Base-by-base conservation (phyloP, 1,140 invertebrate species). In the Scaptomyza hsui region DNA sequence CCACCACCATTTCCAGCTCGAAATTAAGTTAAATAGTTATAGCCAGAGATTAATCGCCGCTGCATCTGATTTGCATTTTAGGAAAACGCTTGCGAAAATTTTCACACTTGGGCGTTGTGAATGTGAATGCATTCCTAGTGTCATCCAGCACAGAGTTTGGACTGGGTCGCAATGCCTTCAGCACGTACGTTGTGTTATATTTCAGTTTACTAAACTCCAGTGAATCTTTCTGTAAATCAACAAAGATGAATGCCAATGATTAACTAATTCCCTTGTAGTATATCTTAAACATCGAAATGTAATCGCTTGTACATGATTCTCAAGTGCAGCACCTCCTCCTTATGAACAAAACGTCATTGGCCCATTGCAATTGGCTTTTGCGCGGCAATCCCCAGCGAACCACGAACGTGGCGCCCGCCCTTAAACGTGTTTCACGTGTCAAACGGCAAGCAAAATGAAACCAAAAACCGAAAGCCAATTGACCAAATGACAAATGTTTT, bases 91-190 rank as follows among this genome's bases (percentile, higher is more conserved):
- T 89, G 9, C 73, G 74, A 44, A 89, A 89, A 21, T 72, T 90
- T 13, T 91, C 89, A 44, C 89, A 91, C 37, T 86, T 86, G 29
- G 89, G 89, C 44, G 89, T 91, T 12, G 89, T 86, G 44, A 91
- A 91, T 29, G 67, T 76, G 15, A 82, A 88, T 7, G 69, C 69
- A 29, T 86, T 74, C 9, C 70, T 70, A n/a, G 48, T 61, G 37
- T 78, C 74, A 35, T 76, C 72, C 42, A 88, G 35, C 1, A 88
- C 69, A 32, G 82, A 88, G 13, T 88, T 82, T 3, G 63, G 69
- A 52, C 56, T 79, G 52, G 63, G 57, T 0, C 63, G 75, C 37
- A 75, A 26, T 18, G 71, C 67, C 37, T 75, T 86, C 18, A 91
- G 62, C 45, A 82, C 75, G 32, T 91, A 91, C 7, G 83, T 85